phyloP scores from a whole-genome alignment of 1,140 invertebrate species.

The Aphelinus atriplicis region DNA sequence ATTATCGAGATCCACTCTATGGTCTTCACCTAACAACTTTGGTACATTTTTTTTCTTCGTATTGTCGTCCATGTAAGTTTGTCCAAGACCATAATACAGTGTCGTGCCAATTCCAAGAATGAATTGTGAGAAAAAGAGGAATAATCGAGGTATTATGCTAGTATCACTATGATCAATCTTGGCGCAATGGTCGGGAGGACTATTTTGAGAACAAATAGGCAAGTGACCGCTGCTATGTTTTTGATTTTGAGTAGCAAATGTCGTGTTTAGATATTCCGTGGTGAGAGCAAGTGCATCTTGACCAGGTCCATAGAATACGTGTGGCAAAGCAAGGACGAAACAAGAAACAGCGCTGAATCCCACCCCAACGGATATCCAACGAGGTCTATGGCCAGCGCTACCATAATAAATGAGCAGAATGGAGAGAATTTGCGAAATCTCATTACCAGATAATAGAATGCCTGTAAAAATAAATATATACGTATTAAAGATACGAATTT shows the following conservation, averaged over 20 bases:
- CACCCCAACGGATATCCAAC: slow-evolving; percentile 75
- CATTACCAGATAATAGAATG: slow-evolving; percentile 76
- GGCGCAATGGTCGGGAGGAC: slow-evolving; percentile 60
- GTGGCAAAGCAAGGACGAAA: slow-evolving; percentile 73
- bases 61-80: slow-evolving; percentile 78
- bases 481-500: no score
- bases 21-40: no score
- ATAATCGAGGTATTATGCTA: slow-evolving; percentile 68
- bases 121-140: slow-evolving; percentile 77
- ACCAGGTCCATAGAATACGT: slow-evolving; percentile 75
- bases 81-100: slow-evolving; percentile 74
- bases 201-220: slow-evolving; percentile 49
- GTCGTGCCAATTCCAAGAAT: slow-evolving; percentile 76
- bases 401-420: slow-evolving; percentile 71
- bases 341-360: slow-evolving; percentile 72
- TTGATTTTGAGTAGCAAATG: slow-evolving; percentile 39
- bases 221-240: slow-evolving; percentile 34
- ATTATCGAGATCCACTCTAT: no score
- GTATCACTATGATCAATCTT: slow-evolving; percentile 60
- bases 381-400: slow-evolving; percentile 69
- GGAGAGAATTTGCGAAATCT: slow-evolving; percentile 75
- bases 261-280: slow-evolving; percentile 62
- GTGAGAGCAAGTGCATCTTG: slow-evolving; percentile 65
- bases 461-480: slow-evolving; percentile 59
- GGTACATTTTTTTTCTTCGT: slow-evolving; percentile 71